Evolutionary conservation across 2,113 vertebrate genomes (phyloP), one percentile per base, ranked within the genome.

Genomic region (Pogonocichla stellata): DNA sequence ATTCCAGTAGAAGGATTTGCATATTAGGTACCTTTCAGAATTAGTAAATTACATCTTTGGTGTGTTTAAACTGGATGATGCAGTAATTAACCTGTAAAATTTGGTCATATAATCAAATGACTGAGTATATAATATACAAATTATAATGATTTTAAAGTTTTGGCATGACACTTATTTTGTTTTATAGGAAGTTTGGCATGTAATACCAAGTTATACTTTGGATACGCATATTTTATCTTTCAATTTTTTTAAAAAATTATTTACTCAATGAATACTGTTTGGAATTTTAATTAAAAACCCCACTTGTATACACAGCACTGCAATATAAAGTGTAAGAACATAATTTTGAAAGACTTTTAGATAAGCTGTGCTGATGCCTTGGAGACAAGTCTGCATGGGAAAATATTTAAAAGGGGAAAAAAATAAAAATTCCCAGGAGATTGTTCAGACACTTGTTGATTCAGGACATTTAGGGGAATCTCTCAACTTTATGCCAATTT

Each of bases 361-460:
- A 73, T 82, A 96, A 90, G 42, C 58, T 85, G 7, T 61, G 20
- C 29, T 61, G 74, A 47, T 66, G 74, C 34, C 38, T 94, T 77
- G 74, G 84, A 85, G 24, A 82, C 33, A 65, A 45, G 22, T 87
- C 45, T 45, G 26, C 47, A 77, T 92, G 78, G 60, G 81, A 93
- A 94, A 91, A 90, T 87, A 91, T 80, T 87, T 61, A 54, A 57
- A 65, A 80, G 25, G 25, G 19, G 23, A 81, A 91, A 91, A 91
- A 77, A 90, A 56, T 62, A 10, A 47, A 83, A 70, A 82, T 88
- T 94, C 84, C 74, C 62, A 54, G 29, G 84, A 80, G 78, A 51
- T 51, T 82, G 19, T 72, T 87, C 48, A 80, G 74, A 33, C 62
- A 14, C 38, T 95, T 73, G 25, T 82, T 90, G 91, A 88, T 62